These are phyloP conservation scores for Gallinago jamesoni DNA, from an alignment of 2,113 vertebrate genomes.

Conservation along the genomic window DNA sequence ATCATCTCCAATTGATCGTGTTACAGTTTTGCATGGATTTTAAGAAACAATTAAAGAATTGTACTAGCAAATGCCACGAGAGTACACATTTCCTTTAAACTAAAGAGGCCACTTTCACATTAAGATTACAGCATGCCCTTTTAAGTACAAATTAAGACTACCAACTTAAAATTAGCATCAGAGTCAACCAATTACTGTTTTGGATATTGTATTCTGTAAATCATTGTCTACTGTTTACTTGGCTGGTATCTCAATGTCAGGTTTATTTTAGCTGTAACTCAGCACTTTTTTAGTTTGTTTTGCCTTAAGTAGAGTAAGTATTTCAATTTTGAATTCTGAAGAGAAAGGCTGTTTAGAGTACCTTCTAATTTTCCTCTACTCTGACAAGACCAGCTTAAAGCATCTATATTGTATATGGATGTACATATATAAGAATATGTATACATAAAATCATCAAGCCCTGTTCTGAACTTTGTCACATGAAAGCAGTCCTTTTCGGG, in stretches of 20 bases:
- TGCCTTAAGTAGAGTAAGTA: neutral
- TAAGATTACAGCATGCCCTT: neutral
- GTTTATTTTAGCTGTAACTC: slow-evolving; percentile 11
- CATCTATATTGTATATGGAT: neutral
- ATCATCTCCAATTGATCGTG: slow-evolving; percentile 41
- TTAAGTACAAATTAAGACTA: neutral
- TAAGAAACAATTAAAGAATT: slow-evolving; percentile 33
- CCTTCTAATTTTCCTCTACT: neutral
- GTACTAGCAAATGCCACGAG: slow-evolving; percentile 56
- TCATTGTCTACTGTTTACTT: neutral
- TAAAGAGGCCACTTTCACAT: slow-evolving; percentile 56
- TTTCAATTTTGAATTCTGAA: neutral
- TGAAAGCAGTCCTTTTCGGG: neutral
- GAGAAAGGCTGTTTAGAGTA: neutral
- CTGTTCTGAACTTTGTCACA: neutral
- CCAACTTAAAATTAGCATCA: neutral
- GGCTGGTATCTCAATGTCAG: neutral
- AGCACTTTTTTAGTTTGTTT: neutral
- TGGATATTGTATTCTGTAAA: neutral
- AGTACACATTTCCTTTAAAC: slow-evolving; percentile 53
- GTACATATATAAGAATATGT: rapidly evolving
- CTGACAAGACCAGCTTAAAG: neutral
- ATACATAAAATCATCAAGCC: neutral
- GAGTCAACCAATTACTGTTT: neutral
- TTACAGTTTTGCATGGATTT: neutral